phyloP scores from a whole-genome alignment of 2,888 invertebrate species.

The Aphidius colemani region DNA sequence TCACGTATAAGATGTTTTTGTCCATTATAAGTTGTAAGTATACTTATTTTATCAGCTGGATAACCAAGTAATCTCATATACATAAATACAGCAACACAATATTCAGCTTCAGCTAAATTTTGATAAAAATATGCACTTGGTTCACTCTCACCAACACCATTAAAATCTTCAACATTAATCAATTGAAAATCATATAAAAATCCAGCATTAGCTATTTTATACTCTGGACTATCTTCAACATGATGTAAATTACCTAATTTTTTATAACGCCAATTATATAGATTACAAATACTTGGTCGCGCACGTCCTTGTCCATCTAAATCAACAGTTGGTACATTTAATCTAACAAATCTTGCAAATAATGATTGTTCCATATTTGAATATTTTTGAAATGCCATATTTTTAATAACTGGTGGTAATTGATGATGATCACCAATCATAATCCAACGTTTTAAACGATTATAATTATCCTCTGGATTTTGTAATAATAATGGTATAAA shows the following conservation, averaged over 20 bases:
- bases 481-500: slow-evolving; percentile 98
- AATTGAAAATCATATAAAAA: slow-evolving; percentile 93
- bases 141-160: slow-evolving; percentile 95
- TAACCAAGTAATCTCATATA: slow-evolving; percentile 97
- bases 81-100: slow-evolving; percentile 96
- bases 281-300: slow-evolving; percentile 84
- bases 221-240: slow-evolving; percentile 82
- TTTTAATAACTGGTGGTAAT: slow-evolving; percentile 98
- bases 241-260: slow-evolving; percentile 93
- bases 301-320: slow-evolving; percentile 97
- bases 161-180: slow-evolving; percentile 95
- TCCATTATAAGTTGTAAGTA: slow-evolving; percentile 98
- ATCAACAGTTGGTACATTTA: slow-evolving; percentile 97
- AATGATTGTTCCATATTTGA: slow-evolving; percentile 99
- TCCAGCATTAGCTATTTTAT: slow-evolving; percentile 89
- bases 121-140: slow-evolving; percentile 99
- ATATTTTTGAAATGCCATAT: slow-evolving; percentile 99
- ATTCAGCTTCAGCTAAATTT: slow-evolving; percentile 90
- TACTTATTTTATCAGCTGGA: slow-evolving; percentile 95
- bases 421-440: slow-evolving; percentile 99
- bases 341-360: slow-evolving; percentile 92
- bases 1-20: slow-evolving; percentile 97
- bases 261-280: slow-evolving; percentile 97
- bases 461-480: slow-evolving; percentile 95
- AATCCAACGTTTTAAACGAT: slow-evolving; percentile 97